These are phyloP conservation scores for Urocyon cinereoargenteus DNA, from an alignment of 2,797 vertebrate species.

Conservation along the genomic window DNA sequence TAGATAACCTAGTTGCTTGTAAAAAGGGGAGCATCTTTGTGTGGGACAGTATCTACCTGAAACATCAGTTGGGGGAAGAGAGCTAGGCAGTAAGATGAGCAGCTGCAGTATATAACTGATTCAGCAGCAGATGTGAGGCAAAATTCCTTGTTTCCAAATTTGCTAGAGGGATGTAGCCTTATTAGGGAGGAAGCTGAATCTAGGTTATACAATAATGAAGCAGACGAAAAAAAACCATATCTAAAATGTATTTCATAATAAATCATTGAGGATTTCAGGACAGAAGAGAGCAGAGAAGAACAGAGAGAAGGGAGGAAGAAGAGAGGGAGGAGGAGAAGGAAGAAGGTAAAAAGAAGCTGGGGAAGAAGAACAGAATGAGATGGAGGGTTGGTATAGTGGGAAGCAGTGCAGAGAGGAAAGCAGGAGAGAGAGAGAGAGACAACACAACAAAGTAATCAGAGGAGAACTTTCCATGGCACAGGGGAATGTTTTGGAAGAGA, in stretches of 20 bases:
- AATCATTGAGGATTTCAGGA: conserved; percentile 24
- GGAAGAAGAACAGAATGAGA: not conserved
- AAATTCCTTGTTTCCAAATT: conserved; percentile 53
- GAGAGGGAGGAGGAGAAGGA: not conserved
- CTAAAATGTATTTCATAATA: not conserved
- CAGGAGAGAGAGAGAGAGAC: not conserved
- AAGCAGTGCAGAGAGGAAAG: not conserved
- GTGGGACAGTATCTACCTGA: not conserved
- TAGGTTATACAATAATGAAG: conserved; percentile 49
- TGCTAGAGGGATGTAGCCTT: conserved; percentile 63
- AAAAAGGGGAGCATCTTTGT: not conserved
- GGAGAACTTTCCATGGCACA: not conserved
- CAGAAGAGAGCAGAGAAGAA: not conserved
- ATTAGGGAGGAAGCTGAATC: conserved; percentile 49
- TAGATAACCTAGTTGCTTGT: not conserved
- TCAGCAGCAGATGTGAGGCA: conserved; percentile 69
- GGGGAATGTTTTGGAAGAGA: not conserved
- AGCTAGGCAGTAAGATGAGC: not conserved
- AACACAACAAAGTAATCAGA: not conserved
- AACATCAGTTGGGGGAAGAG: not conserved
- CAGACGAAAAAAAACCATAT: not conserved
- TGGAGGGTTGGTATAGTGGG: accelerated
- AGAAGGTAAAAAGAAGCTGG: not conserved
- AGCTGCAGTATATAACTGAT: conserved; percentile 58
- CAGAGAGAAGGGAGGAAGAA: not conserved